phyloP scores from a whole-genome alignment of 2,888 invertebrate genomes.

The Metopia argyrocephala region DNA sequence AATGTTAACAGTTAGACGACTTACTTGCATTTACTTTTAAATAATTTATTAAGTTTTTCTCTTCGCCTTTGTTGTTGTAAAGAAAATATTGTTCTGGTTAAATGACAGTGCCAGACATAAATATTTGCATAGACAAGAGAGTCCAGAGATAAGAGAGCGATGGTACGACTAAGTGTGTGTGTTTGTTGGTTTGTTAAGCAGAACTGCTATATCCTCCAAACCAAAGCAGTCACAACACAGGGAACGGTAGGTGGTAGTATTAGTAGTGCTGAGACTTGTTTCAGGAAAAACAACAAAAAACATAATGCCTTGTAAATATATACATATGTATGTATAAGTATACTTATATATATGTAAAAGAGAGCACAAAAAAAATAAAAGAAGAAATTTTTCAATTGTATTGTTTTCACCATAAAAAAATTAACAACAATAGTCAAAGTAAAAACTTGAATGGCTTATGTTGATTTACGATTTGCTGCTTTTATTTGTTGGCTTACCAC shows the following conservation, averaged over 20 bases:
- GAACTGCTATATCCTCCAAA: conserved; percentile 20
- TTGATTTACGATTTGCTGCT: conserved; percentile 61
- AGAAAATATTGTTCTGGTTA: conserved; percentile 67
- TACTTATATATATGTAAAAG: too few species aligned
- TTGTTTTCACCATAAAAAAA: conserved; percentile 11
- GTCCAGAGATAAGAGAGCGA: conserved; percentile 42
- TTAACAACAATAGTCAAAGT: conserved; percentile 19
- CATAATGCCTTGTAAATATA: conserved; percentile 43
- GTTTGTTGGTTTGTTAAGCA: conserved; percentile 4
- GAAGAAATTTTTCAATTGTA: conserved; percentile 23
- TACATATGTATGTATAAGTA: too few species aligned
- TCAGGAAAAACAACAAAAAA: not conserved
- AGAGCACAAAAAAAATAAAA: too few species aligned
- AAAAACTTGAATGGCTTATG: conserved; percentile 43
- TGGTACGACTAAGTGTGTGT: conserved; percentile 21
- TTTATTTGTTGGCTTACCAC: conserved; percentile 53
- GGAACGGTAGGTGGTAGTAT: conserved; percentile 3
- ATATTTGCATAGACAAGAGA: conserved; percentile 78
- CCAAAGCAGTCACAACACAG: conserved; percentile 13
- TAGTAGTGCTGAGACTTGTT: conserved; percentile 16
- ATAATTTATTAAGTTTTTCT: not conserved
- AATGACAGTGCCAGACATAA: conserved; percentile 78
- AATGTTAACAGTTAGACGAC: too few species aligned
- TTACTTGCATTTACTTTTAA: not conserved
- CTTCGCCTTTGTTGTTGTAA: not conserved